These are phyloP conservation scores for Molossus molossus DNA, from an alignment of 2,797 vertebrate species.

Conservation along the genomic window DNA sequence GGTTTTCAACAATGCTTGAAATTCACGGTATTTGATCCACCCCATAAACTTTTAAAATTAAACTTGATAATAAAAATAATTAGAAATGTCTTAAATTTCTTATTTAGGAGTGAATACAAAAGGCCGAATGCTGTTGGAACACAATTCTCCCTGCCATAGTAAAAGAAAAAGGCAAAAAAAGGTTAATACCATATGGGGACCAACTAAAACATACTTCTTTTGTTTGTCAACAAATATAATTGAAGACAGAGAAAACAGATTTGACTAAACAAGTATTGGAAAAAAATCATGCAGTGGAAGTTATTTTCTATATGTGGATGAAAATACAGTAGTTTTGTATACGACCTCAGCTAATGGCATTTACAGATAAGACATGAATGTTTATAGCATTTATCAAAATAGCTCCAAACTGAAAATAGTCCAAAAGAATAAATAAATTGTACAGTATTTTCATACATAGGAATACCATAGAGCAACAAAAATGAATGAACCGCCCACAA, in stretches of 20 bases:
- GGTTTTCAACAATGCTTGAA: constrained; percentile 22
- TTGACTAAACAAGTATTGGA: neutral
- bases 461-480: neutral
- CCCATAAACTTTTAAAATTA: neutral
- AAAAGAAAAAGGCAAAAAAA: neutral
- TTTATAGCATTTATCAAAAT: constrained; percentile 1
- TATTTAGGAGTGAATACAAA: neutral
- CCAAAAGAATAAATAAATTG: neutral
- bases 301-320: neutral
- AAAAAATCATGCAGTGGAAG: neutral
- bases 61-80: constrained; percentile 43
- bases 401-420: neutral
- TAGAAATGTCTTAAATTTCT: constrained; percentile 12
- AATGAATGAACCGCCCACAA: neutral
- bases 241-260: neutral
- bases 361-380: neutral
- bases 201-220: neutral
- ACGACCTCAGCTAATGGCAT: neutral
- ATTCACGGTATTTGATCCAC: constrained; percentile 7
- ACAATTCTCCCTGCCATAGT: neutral
- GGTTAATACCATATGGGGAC: neutral
- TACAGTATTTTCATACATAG: neutral
- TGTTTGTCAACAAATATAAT: neutral
- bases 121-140: neutral
- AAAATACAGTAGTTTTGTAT: neutral